A percentile compares a stretch with the other conserved stretches of the same genome.
Evolutionary conservation across 2,113 vertebrate genomes (phyloP).

Genomic region (Chascanopsetta lugubris): DNA sequence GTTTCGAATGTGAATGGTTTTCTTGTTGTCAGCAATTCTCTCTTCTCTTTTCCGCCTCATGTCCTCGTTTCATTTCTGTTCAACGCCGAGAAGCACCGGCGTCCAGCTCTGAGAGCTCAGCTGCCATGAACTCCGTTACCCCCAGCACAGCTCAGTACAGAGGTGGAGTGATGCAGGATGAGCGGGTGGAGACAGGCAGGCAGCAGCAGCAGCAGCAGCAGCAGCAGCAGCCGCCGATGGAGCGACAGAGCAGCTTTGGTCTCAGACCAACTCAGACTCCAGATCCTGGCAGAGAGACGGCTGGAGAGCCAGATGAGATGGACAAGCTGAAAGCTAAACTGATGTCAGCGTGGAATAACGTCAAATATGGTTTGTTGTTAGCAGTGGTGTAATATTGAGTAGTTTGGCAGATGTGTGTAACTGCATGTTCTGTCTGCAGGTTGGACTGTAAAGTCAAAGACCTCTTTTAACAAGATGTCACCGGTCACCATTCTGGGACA

Average conservation of each 20-base stretch:
- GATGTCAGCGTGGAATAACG: slow-evolving; percentile 90
- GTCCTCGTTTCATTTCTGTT: slow-evolving; percentile 42
- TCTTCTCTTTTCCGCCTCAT: slow-evolving; percentile 4
- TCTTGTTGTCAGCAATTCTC: slow-evolving; percentile 21
- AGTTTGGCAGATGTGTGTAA: background rate
- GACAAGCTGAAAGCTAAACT: slow-evolving; percentile 90
- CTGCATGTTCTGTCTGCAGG: slow-evolving; percentile 70
- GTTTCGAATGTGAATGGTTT: background rate
- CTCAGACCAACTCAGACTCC: slow-evolving; percentile 28
- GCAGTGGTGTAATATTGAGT: background rate
- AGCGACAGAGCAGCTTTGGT: slow-evolving; percentile 69
- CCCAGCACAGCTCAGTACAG: slow-evolving; percentile 86
- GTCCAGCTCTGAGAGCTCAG: slow-evolving; percentile 41
- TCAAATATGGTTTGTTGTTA: slow-evolving; percentile 87
- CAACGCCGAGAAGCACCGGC: slow-evolving; percentile 55
- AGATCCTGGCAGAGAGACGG: slow-evolving; percentile 52
- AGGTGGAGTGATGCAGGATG: slow-evolving; percentile 80
- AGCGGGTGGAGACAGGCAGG: slow-evolving; percentile 65
- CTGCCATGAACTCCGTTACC: slow-evolving; percentile 88
- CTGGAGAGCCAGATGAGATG: slow-evolving; percentile 86
- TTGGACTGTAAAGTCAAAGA: slow-evolving; percentile 91
- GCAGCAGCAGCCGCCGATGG: slow-evolving; percentile 53
- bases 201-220: slow-evolving; percentile 47
- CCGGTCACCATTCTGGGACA: slow-evolving; percentile 85
- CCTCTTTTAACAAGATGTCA: slow-evolving; percentile 87